A percentile compares a stretch with the other conserved stretches of the same genome.
Evolutionary conservation across 2,113 vertebrate genomes (phyloP).

Genomic region (Sorex fumeus): DNA sequence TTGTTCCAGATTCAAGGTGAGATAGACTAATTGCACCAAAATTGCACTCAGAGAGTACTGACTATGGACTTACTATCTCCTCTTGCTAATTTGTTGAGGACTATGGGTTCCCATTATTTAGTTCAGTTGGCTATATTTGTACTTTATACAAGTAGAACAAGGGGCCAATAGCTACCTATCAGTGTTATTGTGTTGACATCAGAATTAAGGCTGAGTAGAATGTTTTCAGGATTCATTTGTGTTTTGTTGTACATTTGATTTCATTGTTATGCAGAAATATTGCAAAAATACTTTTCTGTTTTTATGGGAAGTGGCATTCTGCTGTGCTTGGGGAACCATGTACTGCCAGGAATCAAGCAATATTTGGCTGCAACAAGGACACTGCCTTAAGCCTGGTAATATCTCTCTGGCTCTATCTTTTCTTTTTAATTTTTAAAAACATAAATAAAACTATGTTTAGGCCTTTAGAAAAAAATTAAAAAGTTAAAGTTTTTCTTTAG

Average conservation of each 20-base stretch:
- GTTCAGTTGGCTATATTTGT: not conserved
- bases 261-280: not conserved
- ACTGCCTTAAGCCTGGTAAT: too few species aligned
- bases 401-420: too few species aligned
- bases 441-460: slow-evolving; percentile 7
- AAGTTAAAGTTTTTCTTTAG: too few species aligned
- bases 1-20: not conserved
- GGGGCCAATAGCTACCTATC: not conserved
- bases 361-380: too few species aligned
- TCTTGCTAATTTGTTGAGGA: not conserved
- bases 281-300: not conserved
- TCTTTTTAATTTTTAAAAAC: not conserved
- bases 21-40: not conserved
- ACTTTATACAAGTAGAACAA: slow-evolving; percentile 10
- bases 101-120: not conserved
- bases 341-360: too few species aligned
- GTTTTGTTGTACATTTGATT: not conserved
- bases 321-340: too few species aligned
- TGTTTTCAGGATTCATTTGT: not conserved
- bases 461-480: not conserved
- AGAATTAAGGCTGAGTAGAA: slow-evolving; percentile 20
- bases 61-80: not conserved
- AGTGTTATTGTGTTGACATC: not conserved
- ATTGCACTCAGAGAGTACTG: not conserved
- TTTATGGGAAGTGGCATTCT: too few species aligned